Evolutionary conservation across 2,888 invertebrate genomes (phyloP), one percentile per base, ranked within the genome.

Genomic region (Gibbula magus): DNA sequence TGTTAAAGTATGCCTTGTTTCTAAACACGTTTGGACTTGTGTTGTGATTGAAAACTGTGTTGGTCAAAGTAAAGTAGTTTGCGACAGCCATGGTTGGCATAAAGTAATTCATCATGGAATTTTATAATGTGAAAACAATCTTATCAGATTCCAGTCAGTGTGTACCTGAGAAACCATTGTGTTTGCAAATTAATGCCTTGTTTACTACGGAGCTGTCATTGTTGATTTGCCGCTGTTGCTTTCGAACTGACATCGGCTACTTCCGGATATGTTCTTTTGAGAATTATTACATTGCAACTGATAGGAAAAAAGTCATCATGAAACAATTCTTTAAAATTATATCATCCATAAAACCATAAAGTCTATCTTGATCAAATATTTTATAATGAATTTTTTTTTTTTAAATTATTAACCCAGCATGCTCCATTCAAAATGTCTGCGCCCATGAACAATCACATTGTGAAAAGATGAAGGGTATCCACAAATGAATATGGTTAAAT

Each of bases 161-260:
- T 70, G 2, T 70, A 70, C 70, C 70, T 70, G 70, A 16, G 70
- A 39, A 20, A 35, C 70, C 70, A 70, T 70, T 70, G 32, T 70
- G n/a, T 35, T 20, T 2, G 29, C 2, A 70, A 70, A 70, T 70
- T 18, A 70, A 70, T 70, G 70, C 39, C 32, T 70, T 70, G 70
- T 70, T 70, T 70, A 70, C 70, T n/a, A 35, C 35, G 35, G 20
- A 39, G 70, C 70, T 35, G 32, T 70, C 70, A 70, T 70, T 70
- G 32, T 61, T 61, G 61, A 32, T 35, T 70, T 70, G 70, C 70
- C 70, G 70, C 70, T 29, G 10, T 18, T 18, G 35, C 70, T 35
- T 70, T 70, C 70, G 70, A 70, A 70, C 29, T 70, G 35, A 39
- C 35, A 70, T 70, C 70, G 70, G 22, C n/a, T 35, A 70, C 39